Conservation (phyloP, 2,797 vertebrate genomes). For the Lutjanus campechanus region DNA sequence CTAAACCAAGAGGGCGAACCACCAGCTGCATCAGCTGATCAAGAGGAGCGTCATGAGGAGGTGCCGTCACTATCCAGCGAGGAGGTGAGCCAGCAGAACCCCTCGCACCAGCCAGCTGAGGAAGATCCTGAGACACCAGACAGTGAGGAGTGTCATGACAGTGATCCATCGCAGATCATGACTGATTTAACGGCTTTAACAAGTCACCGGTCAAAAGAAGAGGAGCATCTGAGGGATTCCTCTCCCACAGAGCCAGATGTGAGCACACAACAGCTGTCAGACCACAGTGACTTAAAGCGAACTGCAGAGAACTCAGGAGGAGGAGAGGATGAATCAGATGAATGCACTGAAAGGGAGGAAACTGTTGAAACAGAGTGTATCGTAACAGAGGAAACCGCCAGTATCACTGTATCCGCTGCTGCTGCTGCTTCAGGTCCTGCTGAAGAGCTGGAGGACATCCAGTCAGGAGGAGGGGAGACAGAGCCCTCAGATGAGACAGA, state of each 20-base stretch:
- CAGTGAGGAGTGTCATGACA: constrained; percentile 12
- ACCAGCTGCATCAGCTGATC: neutral
- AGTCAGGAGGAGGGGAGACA: constrained; percentile 19
- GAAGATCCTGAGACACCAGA: constrained; percentile 32
- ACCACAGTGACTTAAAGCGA: neutral
- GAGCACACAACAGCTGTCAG: constrained; percentile 6
- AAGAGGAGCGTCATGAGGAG: constrained; percentile 18
- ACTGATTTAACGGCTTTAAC: constrained; percentile 9
- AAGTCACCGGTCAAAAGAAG: constrained; percentile 20
- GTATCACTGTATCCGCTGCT: neutral
- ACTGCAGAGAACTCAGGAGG: constrained; percentile 15
- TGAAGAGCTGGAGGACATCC: constrained; percentile 20
- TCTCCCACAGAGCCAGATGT: constrained; percentile 1
- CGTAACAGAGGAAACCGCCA: constrained; percentile 20
- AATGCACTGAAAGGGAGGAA: constrained; percentile 7
- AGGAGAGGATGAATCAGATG: constrained; percentile 26
- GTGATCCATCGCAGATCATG: constrained; percentile 13
- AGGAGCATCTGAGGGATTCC: constrained; percentile 11
- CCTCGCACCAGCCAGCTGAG: constrained; percentile 2
- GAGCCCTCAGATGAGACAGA: constrained; percentile 33
- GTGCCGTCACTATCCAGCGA: neutral
- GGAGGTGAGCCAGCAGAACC: constrained; percentile 12
- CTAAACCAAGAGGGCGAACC: constrained; percentile 19
- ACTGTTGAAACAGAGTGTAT: neutral
- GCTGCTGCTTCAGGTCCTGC: neutral